Evolutionary conservation across 2,113 vertebrate species (phyloP).

Genomic region (Thomomys bottae): DNA sequence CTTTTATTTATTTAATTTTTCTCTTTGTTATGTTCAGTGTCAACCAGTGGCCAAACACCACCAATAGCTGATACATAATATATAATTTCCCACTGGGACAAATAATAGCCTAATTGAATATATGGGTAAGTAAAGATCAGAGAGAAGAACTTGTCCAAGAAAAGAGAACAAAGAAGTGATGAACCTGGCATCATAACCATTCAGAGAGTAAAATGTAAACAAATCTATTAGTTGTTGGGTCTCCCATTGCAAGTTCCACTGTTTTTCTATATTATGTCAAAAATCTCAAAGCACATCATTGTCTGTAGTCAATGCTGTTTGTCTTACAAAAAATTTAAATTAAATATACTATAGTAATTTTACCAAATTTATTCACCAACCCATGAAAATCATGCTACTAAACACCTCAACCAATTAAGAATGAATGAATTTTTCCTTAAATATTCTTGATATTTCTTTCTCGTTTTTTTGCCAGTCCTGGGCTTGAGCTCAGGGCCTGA

Average conservation of each 20-base stretch:
- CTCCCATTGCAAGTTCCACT: background rate
- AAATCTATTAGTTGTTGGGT: background rate
- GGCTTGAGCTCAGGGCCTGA: no score
- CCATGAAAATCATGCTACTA: background rate
- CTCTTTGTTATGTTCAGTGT: background rate
- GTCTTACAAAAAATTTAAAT: conserved; percentile 2
- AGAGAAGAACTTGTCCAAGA: background rate
- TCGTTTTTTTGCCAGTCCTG: no score
- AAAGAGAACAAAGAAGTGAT: background rate
- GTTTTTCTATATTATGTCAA: background rate
- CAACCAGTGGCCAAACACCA: background rate
- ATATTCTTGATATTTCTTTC: background rate
- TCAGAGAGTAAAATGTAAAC: background rate
- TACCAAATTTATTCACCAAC: background rate
- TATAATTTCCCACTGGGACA: background rate
- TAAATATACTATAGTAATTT: background rate
- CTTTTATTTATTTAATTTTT: background rate
- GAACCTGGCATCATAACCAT: background rate
- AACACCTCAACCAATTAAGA: background rate
- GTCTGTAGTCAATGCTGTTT: background rate
- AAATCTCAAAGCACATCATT: background rate
- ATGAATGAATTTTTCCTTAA: no score
- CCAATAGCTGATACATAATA: background rate
- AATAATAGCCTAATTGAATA: background rate
- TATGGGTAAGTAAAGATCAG: background rate